These are phyloP conservation scores for Zygaena filipendulae DNA, from an alignment of 2,888 invertebrate genomes.

Conservation along the genomic window DNA sequence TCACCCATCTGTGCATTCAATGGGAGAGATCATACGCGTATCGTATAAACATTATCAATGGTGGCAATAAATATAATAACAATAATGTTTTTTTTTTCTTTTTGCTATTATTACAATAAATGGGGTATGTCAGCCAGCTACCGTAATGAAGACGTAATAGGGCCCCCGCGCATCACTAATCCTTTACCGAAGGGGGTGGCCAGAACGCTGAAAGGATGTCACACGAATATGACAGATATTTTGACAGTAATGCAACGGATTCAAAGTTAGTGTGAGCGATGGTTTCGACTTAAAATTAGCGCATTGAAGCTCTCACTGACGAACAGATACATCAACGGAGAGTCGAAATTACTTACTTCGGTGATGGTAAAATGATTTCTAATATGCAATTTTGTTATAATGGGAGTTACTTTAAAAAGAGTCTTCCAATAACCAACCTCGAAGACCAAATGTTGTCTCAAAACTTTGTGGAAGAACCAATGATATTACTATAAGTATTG, in stretches of 20 bases:
- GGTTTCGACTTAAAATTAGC: constrained; percentile 29
- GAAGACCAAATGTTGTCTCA: too few species aligned
- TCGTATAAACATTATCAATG: constrained; percentile 55
- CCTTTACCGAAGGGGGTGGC: constrained; percentile 59
- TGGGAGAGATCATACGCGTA: constrained; percentile 45
- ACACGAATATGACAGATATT: constrained; percentile 65
- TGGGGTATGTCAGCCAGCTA: constrained; percentile 53
- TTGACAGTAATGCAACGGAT: constrained; percentile 66
- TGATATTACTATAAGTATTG: too few species aligned
- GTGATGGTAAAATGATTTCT: too few species aligned
- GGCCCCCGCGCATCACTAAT: constrained; percentile 51
- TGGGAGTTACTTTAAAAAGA: too few species aligned
- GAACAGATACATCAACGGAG: too few species aligned
- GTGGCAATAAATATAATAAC: constrained; percentile 49
- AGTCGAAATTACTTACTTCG: too few species aligned
- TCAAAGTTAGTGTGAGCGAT: constrained; percentile 26
- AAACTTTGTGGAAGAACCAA: too few species aligned
- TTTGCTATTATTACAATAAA: constrained; percentile 43
- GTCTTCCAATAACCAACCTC: too few species aligned
- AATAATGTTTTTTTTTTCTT: constrained; percentile 53
- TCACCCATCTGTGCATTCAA: constrained; percentile 31
- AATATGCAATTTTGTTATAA: too few species aligned
- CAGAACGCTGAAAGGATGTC: constrained; percentile 58
- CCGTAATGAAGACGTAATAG: constrained; percentile 68
- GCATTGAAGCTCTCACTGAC: constrained; percentile 24